phyloP scores from a whole-genome alignment of 2,888 invertebrate species.

The Gastracanthus pulcherrimus region DNA sequence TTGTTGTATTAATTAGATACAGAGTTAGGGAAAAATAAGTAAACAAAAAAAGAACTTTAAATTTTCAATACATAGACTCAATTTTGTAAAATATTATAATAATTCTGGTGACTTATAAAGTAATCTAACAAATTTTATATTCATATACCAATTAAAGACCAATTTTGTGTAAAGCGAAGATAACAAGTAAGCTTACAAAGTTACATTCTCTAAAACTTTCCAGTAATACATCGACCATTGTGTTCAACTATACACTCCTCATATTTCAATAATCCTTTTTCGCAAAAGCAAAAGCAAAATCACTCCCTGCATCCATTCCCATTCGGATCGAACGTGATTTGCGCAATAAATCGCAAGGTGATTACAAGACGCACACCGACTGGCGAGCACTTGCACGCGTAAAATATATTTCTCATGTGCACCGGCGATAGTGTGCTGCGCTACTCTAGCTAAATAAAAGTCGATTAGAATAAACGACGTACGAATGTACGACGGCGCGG shows the following conservation, averaged over 20 bases:
- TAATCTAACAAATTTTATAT: too few relatives aligned
- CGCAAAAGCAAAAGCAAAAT: background rate
- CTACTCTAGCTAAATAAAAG: background rate
- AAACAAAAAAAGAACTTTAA: too few relatives aligned
- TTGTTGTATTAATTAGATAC: too few relatives aligned
- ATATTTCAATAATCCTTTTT: background rate
- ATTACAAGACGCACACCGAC: background rate
- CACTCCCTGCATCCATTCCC: background rate
- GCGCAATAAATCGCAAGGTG: constrained; percentile 34
- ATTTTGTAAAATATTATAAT: too few relatives aligned
- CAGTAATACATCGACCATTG: background rate
- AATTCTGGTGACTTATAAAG: too few relatives aligned
- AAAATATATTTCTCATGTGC: background rate
- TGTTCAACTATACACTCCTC: background rate
- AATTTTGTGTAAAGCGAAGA: too few relatives aligned
- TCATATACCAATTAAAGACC: too few relatives aligned
- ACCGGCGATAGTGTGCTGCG: background rate
- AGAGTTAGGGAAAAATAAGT: too few relatives aligned
- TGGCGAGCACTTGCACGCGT: background rate
- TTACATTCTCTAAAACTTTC: too few relatives aligned
- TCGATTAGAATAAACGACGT: constrained; percentile 32
- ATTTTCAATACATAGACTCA: too few relatives aligned
- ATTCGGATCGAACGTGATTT: background rate
- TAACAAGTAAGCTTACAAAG: too few relatives aligned
- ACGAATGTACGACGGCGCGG: too few relatives aligned